Base-by-base conservation (phyloP, 37 sponge, comb jelly and placozoan genomes). In the Hormiphora californensis region DNA sequence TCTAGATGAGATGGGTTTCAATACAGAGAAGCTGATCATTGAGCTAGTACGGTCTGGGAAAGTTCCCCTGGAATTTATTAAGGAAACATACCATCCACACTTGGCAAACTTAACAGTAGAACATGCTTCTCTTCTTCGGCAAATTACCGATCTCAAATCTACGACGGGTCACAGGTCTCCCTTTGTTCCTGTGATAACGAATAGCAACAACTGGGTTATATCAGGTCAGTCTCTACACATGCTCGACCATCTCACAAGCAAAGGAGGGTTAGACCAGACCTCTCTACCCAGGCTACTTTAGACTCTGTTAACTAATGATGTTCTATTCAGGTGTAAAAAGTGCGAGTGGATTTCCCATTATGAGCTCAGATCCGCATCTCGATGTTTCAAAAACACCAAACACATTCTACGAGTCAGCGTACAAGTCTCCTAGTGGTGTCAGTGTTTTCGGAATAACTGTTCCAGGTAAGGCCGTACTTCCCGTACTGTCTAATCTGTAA, bases 131-230 rank as follows among this genome's bases (percentile, higher is more conserved):
- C 9, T 73, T 8, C 43, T 28, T 28, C 40, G 23, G 25, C 17
- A 28, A n/a, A 73, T 73, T 23, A 73, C 40, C 46, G 36, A 73
- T 33, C 81, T 73, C n/a, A 73, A 41, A 73, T 73, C 81, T 36
- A 73, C 40, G 40, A 46, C 40, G 40, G 81, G 81, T 43, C 25
- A 43, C n/a, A 73, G 22, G 43, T 73, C 81, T 36, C 36, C 81
- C 43, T 31, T 65, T 65, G 46, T 73, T 32, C 81, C 81, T 32
- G 32, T 28, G 0, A 73, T 73, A 17, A 41, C 46, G 0, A 73
- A 73, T 33, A 73, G 81, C 81, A 73, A 73, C 46, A 73, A 73
- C 38, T 73, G 81, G 81, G 81, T 73, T n/a, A 28, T 73, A 36
- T 73, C 81, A 40, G 81, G 81, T 73, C 40, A 73, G 36, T 5